These are phyloP conservation scores for Egretta garzetta DNA, from an alignment of 2,113 vertebrate genomes.

Conservation along the genomic window DNA sequence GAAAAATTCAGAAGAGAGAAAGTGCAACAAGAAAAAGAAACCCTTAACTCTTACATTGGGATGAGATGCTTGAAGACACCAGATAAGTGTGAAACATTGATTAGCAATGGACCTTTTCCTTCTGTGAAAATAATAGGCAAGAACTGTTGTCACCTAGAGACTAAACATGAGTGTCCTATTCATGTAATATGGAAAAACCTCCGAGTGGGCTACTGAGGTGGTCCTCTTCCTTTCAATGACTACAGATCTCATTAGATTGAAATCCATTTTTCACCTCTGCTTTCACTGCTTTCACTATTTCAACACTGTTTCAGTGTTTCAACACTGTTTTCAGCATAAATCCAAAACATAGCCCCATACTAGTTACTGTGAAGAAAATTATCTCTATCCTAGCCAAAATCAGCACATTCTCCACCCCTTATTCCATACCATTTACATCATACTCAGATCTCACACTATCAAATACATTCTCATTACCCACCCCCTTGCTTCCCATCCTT, in stretches of 20 bases:
- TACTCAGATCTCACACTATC: too few relatives aligned
- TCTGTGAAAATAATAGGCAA: background rate
- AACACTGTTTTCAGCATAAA: too few relatives aligned
- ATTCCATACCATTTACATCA: too few relatives aligned
- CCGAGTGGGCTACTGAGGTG: background rate
- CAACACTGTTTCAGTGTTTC: background rate
- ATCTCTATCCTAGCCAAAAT: too few relatives aligned
- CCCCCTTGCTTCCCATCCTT: too few relatives aligned
- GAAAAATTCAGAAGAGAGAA: background rate
- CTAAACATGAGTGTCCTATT: background rate
- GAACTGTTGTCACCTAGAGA: background rate
- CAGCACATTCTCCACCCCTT: too few relatives aligned
- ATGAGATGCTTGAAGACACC: background rate
- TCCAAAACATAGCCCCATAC: too few relatives aligned
- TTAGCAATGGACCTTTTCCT: background rate
- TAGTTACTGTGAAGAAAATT: too few relatives aligned
- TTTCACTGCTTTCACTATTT: background rate
- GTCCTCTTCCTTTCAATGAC: background rate
- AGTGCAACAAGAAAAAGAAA: background rate
- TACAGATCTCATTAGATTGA: background rate
- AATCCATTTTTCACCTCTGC: background rate
- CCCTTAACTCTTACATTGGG: background rate
- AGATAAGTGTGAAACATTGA: background rate
- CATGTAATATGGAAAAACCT: background rate
- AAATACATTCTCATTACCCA: too few relatives aligned